Conservation (phyloP, 1,140 invertebrate species). For the Meloidogyne floridensis region DNA sequence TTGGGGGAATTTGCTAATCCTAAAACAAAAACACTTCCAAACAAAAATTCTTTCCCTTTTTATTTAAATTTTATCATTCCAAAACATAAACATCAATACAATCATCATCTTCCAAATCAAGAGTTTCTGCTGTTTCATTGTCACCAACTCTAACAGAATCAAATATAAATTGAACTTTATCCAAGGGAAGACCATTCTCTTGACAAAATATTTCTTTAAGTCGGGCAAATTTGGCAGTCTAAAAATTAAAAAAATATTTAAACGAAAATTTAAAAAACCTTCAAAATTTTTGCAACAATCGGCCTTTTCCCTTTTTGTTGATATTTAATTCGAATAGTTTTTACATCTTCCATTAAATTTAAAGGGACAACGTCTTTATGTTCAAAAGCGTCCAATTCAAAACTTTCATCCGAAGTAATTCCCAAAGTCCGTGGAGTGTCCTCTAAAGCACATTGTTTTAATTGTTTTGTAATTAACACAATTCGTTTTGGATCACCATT, state of each 20-base stretch:
- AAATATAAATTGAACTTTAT: constrained; percentile 24
- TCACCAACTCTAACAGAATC: constrained; percentile 28
- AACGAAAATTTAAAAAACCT: constrained; percentile 10
- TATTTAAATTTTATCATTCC: not conserved
- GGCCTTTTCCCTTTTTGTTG: constrained; percentile 31
- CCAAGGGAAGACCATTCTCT: constrained; percentile 24
- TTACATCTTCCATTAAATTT: not conserved
- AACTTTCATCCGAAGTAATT: not conserved
- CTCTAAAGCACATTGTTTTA: constrained; percentile 16
- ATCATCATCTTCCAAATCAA: constrained; percentile 36
- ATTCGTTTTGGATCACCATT: constrained; percentile 25
- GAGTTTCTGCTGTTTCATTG: constrained; percentile 28
- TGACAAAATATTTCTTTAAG: constrained; percentile 32
- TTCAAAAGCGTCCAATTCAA: constrained; percentile 34
- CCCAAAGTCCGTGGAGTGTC: constrained; percentile 28
- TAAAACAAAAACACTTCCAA: too few species aligned
- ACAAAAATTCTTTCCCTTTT: not conserved
- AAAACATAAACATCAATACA: constrained; percentile 38
- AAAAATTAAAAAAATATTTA: not conserved
- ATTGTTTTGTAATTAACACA: constrained; percentile 16
- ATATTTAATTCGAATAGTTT: constrained; percentile 31
- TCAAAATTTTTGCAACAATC: constrained; percentile 19
- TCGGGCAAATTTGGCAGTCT: constrained; percentile 20
- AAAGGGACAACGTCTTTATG: constrained; percentile 14
- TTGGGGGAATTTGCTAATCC: too few species aligned